These are phyloP conservation scores for Pyrocoelia pectoralis DNA, from an alignment of 2,888 invertebrate species.

Conservation along the genomic window DNA sequence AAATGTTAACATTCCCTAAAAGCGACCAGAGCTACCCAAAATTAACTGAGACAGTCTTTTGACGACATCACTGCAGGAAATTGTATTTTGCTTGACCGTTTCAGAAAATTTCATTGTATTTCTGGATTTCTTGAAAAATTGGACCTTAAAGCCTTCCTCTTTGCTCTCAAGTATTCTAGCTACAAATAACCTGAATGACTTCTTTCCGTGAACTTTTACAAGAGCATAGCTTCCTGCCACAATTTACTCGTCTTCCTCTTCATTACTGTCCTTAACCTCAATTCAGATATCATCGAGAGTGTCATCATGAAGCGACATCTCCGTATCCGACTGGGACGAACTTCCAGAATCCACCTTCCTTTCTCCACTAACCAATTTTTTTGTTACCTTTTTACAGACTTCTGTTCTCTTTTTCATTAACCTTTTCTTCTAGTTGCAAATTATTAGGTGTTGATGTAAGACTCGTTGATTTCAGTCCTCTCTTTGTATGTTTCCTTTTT, in stretches of 20 bases:
- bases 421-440: no score
- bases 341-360: background rate
- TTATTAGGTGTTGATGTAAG: no score
- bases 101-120: slow-evolving; percentile 1
- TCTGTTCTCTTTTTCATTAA: background rate
- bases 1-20: background rate
- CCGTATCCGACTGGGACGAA: background rate
- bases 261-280: background rate
- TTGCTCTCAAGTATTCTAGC: background rate
- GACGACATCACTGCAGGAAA: background rate
- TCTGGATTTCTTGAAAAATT: background rate
- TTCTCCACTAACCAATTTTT: no score
- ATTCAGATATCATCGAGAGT: background rate
- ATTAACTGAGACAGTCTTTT: background rate
- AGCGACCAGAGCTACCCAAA: slow-evolving; percentile 1
- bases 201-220: background rate
- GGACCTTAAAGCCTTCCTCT: background rate
- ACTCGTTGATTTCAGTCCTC: no score
- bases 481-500: no score
- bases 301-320: background rate
- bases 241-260: background rate
- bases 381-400: no score
- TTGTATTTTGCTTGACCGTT: background rate
- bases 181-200: slow-evolving; percentile 3
- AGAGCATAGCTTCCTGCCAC: background rate